Conservation (phyloP, 2,797 vertebrate species). For the Harpagifer antarcticus region DNA sequence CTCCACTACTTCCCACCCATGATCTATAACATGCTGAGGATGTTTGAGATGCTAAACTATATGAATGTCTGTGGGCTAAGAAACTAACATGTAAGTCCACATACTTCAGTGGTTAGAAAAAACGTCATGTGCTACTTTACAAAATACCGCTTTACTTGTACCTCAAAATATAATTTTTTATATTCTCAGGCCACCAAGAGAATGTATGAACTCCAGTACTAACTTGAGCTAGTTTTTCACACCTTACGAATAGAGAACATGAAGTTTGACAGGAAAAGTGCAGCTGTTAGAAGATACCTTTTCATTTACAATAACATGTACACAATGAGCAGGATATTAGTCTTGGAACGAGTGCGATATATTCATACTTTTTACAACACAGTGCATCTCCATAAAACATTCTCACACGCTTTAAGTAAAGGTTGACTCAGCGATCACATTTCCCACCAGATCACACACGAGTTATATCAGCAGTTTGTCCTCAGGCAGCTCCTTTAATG, state of each 20-base stretch:
- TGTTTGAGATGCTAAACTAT: conserved; percentile 25
- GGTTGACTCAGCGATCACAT: conserved; percentile 11
- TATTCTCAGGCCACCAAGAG: background rate
- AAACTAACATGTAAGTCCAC: conserved; percentile 38
- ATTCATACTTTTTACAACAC: background rate
- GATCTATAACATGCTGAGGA: background rate
- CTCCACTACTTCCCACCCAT: too few species aligned
- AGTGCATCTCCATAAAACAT: conserved; percentile 3
- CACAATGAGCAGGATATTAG: background rate
- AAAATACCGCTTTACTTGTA: background rate
- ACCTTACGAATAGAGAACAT: background rate
- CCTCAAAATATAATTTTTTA: background rate
- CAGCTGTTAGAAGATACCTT: background rate
- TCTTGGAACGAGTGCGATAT: conserved; percentile 2
- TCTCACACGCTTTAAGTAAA: background rate
- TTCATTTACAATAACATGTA: background rate
- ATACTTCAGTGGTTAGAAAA: conserved; percentile 21
- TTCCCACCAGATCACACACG: conserved; percentile 18
- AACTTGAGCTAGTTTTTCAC: background rate
- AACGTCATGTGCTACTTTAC: background rate
- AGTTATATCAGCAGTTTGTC: conserved; percentile 21
- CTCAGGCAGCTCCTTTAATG: background rate
- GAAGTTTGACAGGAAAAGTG: background rate
- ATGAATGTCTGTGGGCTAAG: background rate
- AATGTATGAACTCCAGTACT: background rate